Base-by-base conservation (phyloP, 1,140 invertebrate genomes). In the Apis dorsata region DNA sequence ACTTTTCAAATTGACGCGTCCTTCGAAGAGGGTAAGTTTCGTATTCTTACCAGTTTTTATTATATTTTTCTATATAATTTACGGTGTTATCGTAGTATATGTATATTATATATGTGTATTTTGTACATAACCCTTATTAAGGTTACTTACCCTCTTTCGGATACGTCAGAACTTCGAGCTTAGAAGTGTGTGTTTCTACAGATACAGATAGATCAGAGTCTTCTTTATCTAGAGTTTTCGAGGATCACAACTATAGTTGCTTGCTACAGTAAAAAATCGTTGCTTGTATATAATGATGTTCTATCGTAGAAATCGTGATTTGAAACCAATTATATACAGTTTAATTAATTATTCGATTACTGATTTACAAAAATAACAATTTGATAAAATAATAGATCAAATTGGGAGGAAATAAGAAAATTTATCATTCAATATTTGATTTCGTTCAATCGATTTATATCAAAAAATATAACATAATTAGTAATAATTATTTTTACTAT, bases 221-320 rank as follows among this genome's bases (percentile, higher is more conserved):
- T 83, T 34, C 59, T 88, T 51, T 83, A 44, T 76, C 57, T 84
- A 89, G 79, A 62, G 85, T 86, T 81, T 77, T 81, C 75, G 55
- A 90, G 88, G 74, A 85, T 86, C 76, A 81, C 69, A 71, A 85
- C 76, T 86, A 90, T 90, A 92, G 91, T 92, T 91, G 91, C 91
- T 92, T 92, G 91, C 91, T 92, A 88, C 85, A 91, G 91, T 91
- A 92, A 92, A 90, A 85, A 77, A 89, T 82, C 77, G 34, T 84
- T 82, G 71, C 72, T 84, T 85, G 83, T 68, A 78, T 86, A 57
- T 69, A 76, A 83, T 65, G 59, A 73, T 53, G 66, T 74, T 86
- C 59, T 17, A 57, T 80, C 73, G 87, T 88, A 77, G 59, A 75
- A 19, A n/a, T 75, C 72, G 72, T 44, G 49, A n/a, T 28, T 62